Conservation (phyloP, 2,113 vertebrate species). For the Centropristis striata region DNA sequence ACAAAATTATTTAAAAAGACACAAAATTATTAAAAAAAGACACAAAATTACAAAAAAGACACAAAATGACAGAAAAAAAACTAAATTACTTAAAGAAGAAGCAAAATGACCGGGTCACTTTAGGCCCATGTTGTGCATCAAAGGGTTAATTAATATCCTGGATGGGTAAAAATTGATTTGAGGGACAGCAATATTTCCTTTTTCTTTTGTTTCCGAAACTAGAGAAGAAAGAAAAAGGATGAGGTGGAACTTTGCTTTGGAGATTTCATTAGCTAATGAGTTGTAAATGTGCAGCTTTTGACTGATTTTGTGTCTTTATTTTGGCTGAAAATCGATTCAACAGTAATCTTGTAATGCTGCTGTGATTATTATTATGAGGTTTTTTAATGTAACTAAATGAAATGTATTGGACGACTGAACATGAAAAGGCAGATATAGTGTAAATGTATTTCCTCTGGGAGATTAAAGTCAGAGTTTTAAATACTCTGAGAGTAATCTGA, state of each 20-base stretch:
- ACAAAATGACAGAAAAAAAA: too few species aligned
- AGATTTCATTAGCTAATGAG: background rate
- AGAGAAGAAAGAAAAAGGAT: too few species aligned
- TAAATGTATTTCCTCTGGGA: slow-evolving; percentile 23
- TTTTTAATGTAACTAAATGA: background rate
- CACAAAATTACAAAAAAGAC: too few species aligned
- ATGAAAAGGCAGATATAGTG: slow-evolving; percentile 17
- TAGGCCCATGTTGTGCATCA: too few species aligned
- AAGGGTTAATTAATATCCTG: too few species aligned
- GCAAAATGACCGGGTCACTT: too few species aligned
- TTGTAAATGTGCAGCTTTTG: background rate
- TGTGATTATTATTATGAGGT: background rate
- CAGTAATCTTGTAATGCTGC: background rate
- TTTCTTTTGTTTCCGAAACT: background rate
- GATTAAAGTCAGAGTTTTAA: slow-evolving; percentile 33
- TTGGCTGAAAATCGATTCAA: background rate
- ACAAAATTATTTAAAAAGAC: too few species aligned
- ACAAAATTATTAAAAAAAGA: too few species aligned
- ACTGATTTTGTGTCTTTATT: background rate
- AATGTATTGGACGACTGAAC: background rate
- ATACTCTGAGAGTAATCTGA: slow-evolving; percentile 8
- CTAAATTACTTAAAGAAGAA: too few species aligned
- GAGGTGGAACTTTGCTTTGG: background rate
- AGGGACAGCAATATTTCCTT: background rate
- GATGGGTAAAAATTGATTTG: slow-evolving; percentile 6